Base-by-base conservation (phyloP, 2,113 vertebrate species). In the Ariopsis seemanni region DNA sequence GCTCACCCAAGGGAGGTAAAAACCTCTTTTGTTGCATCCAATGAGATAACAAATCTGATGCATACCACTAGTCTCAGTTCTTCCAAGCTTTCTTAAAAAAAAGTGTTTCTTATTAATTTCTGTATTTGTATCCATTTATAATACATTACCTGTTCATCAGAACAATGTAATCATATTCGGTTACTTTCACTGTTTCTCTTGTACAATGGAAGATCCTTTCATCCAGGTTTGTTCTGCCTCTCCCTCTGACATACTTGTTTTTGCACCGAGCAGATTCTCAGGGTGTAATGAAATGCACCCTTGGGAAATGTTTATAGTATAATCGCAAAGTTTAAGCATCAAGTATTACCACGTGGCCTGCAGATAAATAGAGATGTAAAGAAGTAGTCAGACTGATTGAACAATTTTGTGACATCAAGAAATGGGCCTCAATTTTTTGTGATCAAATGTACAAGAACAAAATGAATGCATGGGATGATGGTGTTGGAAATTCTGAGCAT, bases 271-370 rank as follows among this genome's bases (percentile, higher is more conserved):
- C n/a, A 79, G 25, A 30, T 79, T 79, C n/a, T 55, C 7, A 55
- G 14, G 75, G 25, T 57, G 77, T 79, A 52, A 79, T 79, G n/a
- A 79, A 79, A 79, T 57, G 77, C 77, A 18, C 52, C 77, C 30
- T n/a, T 30, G 77, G 77, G 77, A 79, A 7, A 79, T 57, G 52
- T 79, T 79, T 79, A 78, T 57, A 15, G 14, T 30, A 15, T 79
- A 79, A 77, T 79, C 75, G 2, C 75, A 55, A 55, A 57, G 14
- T 79, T 27, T 79, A 57, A 57, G 55, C 52, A 79, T n/a, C 25
- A 57, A 30, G n/a, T 55, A 57, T 30, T 79, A 57, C 77, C 52
- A 79, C 1, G 77, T 57, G 52, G 14, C 52, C n/a, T 79, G n/a
- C n/a, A 57, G 77, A 57, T 79, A 57, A 79, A 79, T 57, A 79